These are phyloP conservation scores for Bacillus rossius DNA, from an alignment of 1,140 invertebrate genomes.

Conservation along the genomic window DNA sequence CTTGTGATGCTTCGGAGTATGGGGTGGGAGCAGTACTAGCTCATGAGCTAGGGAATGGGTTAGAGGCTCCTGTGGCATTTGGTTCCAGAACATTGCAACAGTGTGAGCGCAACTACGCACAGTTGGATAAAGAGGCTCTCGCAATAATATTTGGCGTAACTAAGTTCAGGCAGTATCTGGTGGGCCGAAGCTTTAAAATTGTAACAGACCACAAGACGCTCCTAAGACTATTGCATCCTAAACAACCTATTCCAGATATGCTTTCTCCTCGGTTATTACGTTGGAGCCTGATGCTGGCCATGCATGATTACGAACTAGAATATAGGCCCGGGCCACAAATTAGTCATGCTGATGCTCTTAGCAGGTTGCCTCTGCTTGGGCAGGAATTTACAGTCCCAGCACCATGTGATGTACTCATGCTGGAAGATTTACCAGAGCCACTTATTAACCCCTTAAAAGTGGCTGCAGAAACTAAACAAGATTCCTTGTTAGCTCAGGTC, in stretches of 20 bases:
- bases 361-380: constrained; percentile 23
- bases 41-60: constrained; percentile 26
- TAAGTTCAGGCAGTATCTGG: constrained; percentile 49
- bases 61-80: constrained; percentile 40
- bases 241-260: constrained; percentile 32
- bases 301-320: constrained; percentile 36
- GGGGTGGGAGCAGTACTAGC: constrained; percentile 24
- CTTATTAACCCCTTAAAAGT: constrained; percentile 10
- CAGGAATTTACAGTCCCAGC: constrained; percentile 12
- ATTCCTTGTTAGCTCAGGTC: constrained; percentile 9
- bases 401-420: constrained; percentile 4
- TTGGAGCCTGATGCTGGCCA: constrained; percentile 34
- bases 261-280: constrained; percentile 32
- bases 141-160: constrained; percentile 46
- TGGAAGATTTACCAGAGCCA: constrained; percentile 6
- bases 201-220: constrained; percentile 48
- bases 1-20: constrained; percentile 42
- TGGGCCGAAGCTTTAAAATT: constrained; percentile 43
- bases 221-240: constrained; percentile 38
- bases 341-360: constrained; percentile 30
- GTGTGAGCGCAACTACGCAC: constrained; percentile 44
- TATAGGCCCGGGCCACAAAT: constrained; percentile 28
- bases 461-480: neutral
- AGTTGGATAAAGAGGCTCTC: constrained; percentile 49
- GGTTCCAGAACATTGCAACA: constrained; percentile 39